Percentiles rank a stretch among this genome's conserved stretches.
phyloP scores from a whole-genome alignment of 2,888 invertebrate species.

The Brachyopa scutellaris region DNA sequence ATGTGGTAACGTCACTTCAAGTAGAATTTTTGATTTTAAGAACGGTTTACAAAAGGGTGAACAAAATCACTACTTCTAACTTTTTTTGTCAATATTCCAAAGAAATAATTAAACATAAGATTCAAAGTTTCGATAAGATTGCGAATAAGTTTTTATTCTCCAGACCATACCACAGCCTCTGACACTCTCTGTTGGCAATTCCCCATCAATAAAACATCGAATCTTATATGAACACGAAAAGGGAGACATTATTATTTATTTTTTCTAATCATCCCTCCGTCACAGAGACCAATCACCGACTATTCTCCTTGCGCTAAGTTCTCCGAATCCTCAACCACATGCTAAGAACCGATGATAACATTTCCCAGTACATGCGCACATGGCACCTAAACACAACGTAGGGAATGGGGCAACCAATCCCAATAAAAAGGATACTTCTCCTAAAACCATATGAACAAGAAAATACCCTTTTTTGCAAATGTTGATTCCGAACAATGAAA shows the following conservation, averaged over 20 bases:
- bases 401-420: slow-evolving; percentile 53
- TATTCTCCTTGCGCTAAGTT: slow-evolving; percentile 29
- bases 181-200: too few species aligned
- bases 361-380: slow-evolving; percentile 40
- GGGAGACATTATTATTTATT: slow-evolving; percentile 17
- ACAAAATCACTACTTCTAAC: too few species aligned
- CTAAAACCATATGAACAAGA: neutral
- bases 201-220: slow-evolving; percentile 1
- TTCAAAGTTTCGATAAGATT: neutral
- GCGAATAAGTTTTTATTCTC: neutral
- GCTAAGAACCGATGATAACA: slow-evolving; percentile 1
- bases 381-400: neutral
- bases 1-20: too few species aligned
- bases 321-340: slow-evolving; percentile 10
- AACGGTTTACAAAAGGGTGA: too few species aligned
- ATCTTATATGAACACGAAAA: neutral
- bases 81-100: too few species aligned
- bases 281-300: slow-evolving; percentile 50
- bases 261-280: slow-evolving; percentile 41
- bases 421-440: slow-evolving; percentile 55
- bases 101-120: too few species aligned
- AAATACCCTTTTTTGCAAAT: slow-evolving; percentile 2
- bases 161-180: neutral
- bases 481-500: slow-evolving; percentile 31
- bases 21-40: too few species aligned